A percentile compares a stretch with the other conserved stretches of the same genome.
phyloP scores from a whole-genome alignment of 2,888 invertebrate genomes.

The Seladonia tumulorum region DNA sequence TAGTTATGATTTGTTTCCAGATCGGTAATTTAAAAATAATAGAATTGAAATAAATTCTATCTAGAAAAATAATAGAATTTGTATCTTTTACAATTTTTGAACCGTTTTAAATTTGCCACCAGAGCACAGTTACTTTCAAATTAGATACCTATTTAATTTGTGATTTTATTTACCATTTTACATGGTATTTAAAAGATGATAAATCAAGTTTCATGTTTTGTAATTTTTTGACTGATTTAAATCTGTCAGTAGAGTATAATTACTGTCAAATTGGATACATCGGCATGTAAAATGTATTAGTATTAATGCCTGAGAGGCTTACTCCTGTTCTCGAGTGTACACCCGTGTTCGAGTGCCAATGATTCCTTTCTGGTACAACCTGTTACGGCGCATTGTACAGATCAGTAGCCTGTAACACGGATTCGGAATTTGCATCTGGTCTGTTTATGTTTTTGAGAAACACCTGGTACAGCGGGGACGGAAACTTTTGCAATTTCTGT shows the following conservation, averaged over 20 bases:
- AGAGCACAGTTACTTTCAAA: no score
- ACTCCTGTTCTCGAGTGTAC: not conserved
- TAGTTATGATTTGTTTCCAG: not conserved
- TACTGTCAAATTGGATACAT: no score
- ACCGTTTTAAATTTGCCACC: no score
- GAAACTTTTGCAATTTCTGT: conserved; percentile 63
- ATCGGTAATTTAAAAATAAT: not conserved
- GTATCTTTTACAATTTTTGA: no score
- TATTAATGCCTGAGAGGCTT: not conserved
- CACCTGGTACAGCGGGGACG: conserved; percentile 48
- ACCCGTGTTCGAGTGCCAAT: not conserved
- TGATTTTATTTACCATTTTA: no score
- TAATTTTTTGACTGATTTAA: not conserved
- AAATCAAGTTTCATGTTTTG: not conserved
- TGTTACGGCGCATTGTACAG: not conserved
- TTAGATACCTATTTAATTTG: no score
- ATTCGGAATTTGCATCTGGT: conserved; percentile 11
- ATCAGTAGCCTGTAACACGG: not conserved
- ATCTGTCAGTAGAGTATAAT: no score
- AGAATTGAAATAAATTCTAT: not conserved
- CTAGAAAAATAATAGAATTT: not conserved
- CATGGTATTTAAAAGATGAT: no score
- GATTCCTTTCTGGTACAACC: not conserved
- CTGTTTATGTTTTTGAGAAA: conserved; percentile 18
- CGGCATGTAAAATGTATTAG: not conserved